These are phyloP conservation scores for Marisa cornuarietis DNA, from an alignment of 1,140 invertebrate genomes.

Conservation along the genomic window DNA sequence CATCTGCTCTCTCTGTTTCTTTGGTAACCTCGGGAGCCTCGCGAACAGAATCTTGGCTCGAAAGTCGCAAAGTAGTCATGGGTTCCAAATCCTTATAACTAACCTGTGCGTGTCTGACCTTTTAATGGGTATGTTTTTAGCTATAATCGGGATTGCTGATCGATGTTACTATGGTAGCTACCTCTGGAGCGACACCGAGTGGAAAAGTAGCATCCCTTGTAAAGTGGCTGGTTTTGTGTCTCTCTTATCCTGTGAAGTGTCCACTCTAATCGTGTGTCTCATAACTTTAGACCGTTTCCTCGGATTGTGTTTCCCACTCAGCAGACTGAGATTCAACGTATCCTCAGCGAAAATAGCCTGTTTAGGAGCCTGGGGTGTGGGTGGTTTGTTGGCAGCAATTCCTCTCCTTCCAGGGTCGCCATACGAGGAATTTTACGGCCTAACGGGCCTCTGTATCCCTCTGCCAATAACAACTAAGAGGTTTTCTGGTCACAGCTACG, in stretches of 20 bases:
- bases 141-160: conserved; percentile 47
- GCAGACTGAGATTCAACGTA: conserved; percentile 17
- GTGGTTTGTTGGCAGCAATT: conserved; percentile 22
- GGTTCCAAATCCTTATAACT: conserved; percentile 44
- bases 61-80: conserved; percentile 19
- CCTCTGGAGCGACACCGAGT: conserved; percentile 39
- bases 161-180: conserved; percentile 39
- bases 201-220: conserved; percentile 47
- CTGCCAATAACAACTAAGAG: conserved; percentile 32
- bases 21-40: conserved; percentile 41
- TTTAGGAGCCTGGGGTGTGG: conserved; percentile 18
- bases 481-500: conserved; percentile 33
- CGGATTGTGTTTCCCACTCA: conserved; percentile 45
- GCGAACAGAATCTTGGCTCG: conserved; percentile 29
- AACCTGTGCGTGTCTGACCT: conserved; percentile 54
- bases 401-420: conserved; percentile 20
- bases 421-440: conserved; percentile 35
- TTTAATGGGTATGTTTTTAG: conserved; percentile 59
- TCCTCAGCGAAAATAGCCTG: conserved; percentile 10
- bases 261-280: conserved; percentile 27
- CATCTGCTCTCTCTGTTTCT: conserved; percentile 34
- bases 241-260: conserved; percentile 39
- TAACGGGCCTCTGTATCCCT: conserved; percentile 37
- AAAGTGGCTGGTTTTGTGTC: conserved; percentile 52
- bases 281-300: conserved; percentile 49